phyloP scores from a whole-genome alignment of 2,113 vertebrate species.

The Peromyscus leucopus region DNA sequence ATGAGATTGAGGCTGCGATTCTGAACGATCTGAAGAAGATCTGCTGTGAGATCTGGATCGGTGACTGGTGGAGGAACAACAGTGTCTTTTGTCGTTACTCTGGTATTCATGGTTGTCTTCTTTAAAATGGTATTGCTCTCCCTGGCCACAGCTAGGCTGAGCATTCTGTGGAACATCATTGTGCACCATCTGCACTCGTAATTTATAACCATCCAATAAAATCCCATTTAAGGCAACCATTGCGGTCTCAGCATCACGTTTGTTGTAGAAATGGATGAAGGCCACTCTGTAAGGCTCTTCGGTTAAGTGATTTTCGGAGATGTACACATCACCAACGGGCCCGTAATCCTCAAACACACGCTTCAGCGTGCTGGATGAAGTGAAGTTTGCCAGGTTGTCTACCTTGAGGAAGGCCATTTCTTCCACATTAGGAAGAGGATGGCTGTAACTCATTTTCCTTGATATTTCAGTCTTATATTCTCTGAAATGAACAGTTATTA shows the following conservation, averaged over 20 bases:
- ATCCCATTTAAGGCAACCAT: slow-evolving; percentile 92
- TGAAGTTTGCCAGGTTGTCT: slow-evolving; percentile 92
- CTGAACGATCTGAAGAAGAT: slow-evolving; percentile 85
- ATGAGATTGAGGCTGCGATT: slow-evolving; percentile 72
- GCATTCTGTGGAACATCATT: slow-evolving; percentile 82
- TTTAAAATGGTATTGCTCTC: slow-evolving; percentile 86
- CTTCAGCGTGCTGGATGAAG: slow-evolving; percentile 89
- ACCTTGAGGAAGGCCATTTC: slow-evolving; percentile 94
- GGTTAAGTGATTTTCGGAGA: slow-evolving; percentile 90
- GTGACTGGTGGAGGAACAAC: background rate
- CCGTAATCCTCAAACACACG: slow-evolving; percentile 93
- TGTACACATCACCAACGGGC: slow-evolving; percentile 91
- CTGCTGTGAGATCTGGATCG: slow-evolving; percentile 89
- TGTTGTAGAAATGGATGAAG: slow-evolving; percentile 92
- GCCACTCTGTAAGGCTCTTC: slow-evolving; percentile 91
- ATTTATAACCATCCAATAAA: slow-evolving; percentile 89
- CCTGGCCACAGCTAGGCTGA: slow-evolving; percentile 81
- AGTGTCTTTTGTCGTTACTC: background rate
- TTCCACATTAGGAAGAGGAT: slow-evolving; percentile 91
- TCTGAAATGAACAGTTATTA: background rate
- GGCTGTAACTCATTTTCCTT: slow-evolving; percentile 90
- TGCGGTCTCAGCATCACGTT: slow-evolving; percentile 90
- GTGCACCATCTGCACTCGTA: slow-evolving; percentile 91
- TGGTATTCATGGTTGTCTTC: slow-evolving; percentile 76
- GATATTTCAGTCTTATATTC: background rate